Evolutionary conservation across 1,140 invertebrate genomes (phyloP).

Genomic region (Euwallacea fornicatus): DNA sequence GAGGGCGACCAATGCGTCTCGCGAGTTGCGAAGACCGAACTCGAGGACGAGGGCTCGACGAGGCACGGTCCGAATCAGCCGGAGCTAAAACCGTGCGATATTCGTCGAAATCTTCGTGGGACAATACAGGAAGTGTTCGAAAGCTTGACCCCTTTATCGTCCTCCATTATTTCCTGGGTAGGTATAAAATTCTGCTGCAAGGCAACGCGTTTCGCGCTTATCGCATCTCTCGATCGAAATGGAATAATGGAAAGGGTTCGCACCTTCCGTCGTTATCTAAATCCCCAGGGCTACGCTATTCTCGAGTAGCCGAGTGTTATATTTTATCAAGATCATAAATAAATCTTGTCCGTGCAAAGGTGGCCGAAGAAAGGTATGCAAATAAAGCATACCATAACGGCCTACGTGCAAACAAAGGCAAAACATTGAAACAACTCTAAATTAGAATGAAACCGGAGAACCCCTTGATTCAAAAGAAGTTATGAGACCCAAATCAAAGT

Average conservation of each 20-base stretch:
- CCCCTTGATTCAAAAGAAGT: too few relatives aligned
- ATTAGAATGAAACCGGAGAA: too few relatives aligned
- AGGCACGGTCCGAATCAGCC: slow-evolving; percentile 1
- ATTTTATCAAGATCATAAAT: slow-evolving; percentile 40
- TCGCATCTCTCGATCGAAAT: slow-evolving; percentile 28
- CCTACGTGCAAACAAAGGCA: too few relatives aligned
- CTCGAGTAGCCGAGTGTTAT: slow-evolving; percentile 29
- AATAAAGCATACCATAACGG: slow-evolving; percentile 11
- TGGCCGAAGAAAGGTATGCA: slow-evolving; percentile 26
- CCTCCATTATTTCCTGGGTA: slow-evolving; percentile 26
- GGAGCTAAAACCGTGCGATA: slow-evolving; percentile 8
- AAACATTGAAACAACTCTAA: too few relatives aligned
- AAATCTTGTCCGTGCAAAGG: slow-evolving; percentile 33
- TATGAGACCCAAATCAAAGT: too few relatives aligned
- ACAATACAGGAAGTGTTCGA: slow-evolving; percentile 11
- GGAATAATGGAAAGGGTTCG: slow-evolving; percentile 41
- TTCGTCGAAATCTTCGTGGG: too few relatives aligned
- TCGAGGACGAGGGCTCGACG: slow-evolving; percentile 10
- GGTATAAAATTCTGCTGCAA: slow-evolving; percentile 15
- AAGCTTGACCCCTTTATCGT: slow-evolving; percentile 20
- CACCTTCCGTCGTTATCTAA: slow-evolving; percentile 36
- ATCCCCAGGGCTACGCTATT: slow-evolving; percentile 13
- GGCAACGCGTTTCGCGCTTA: slow-evolving; percentile 20
- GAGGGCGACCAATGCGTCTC: slow-evolving; percentile 49
- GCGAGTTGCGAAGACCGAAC: slow-evolving; percentile 43